Evolutionary conservation across 2,888 invertebrate genomes (phyloP), one percentile per base, ranked within the genome.

Genomic region (Catocala nupta): DNA sequence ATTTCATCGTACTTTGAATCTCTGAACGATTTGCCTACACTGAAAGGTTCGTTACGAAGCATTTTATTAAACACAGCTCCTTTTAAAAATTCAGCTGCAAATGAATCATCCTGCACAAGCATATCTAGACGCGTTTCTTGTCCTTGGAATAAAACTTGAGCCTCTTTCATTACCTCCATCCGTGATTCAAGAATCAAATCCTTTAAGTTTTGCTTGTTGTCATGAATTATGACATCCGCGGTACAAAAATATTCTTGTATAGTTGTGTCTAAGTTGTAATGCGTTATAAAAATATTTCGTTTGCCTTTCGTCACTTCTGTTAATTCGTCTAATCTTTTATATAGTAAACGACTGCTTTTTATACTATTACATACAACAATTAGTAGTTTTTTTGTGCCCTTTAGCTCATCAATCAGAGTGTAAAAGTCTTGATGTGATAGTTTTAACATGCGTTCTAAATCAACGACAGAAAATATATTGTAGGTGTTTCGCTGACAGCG

Each of bases 1-100:
- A n/a, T 70, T 33, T 68, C 59, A 10, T 75, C 59, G 34, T 69
- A 77, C 12, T 16, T 65, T 47, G 16, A 7, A 39, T 48, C 53
- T 0, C 34, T 39, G 2, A 58, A 42, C 3, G 25, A 36, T 50
- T 52, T 48, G 1, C 1, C n/a, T n/a, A n/a, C n/a, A n/a, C n/a
- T 10, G 55, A 76, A 33, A 25, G 33, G 45, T 45, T 74, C 55
- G 7, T 52, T 25, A 8, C 1, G 13, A 1, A 70, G 12, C 13
- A 70, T 50, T 65, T 53, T 66, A 16, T 55, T 58, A 0, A 70
- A 51, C 5, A 68, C 36, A 1, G 49, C 57, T 34, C 61, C 68
- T 33, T 65, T 58, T 5, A 73, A 48, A 36, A n/a, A 65, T 8
- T 43, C 11, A 3, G 33, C 33, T 11, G 51, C 12, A 63, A 47